Evolutionary conservation across 2,113 vertebrate genomes (phyloP), one percentile per base, ranked within the genome.

Genomic region (Caranx ignobilis): DNA sequence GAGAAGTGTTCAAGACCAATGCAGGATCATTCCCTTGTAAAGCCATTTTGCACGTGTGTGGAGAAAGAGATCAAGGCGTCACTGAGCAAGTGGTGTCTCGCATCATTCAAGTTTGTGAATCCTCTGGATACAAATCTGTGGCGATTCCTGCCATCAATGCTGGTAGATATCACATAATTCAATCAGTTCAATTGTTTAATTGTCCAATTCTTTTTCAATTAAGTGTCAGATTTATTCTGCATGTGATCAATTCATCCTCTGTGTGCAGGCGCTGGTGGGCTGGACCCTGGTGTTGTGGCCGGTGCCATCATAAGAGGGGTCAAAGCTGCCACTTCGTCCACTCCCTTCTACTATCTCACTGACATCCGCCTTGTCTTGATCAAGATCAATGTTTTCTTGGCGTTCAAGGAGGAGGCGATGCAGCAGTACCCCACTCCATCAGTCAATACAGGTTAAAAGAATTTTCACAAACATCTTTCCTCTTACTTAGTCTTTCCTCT

Each of bases 131-230:
- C 67, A 11, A 6, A n/a, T 94, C 92, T 0, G 90, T 93, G 15
- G 87, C 94, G 64, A 85, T 94, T 61, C 93, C 93, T 84, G 92
- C 93, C 0, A 91, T 94, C 47, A 86, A 84, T 62, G 75, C 87
- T 26, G 93, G 93, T 93, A 67, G 70, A 84, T 78, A 55, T 1
- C 11, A 10, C 26, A 16, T 26, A 13, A 31, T 16, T 2, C 4
- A 18, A 16, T 34, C 4, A 59, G 39, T 34, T 11, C 7, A 32
- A 32, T 34, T 34, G 15, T 56, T 10, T 21, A 1, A 54, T 3
- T 54, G 10, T 55, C 26, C 26, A 26, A 26, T 26, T 26, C 26
- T 26, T 55, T 55, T n/a, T 55, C 52, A 55, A 5, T n/a, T 26
- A n/a, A 54, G 19, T 54, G 26, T 47, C 12, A 43, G 12, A 45